Conservation (phyloP, 2,113 vertebrate species). For the Microcebus tavaratra region DNA sequence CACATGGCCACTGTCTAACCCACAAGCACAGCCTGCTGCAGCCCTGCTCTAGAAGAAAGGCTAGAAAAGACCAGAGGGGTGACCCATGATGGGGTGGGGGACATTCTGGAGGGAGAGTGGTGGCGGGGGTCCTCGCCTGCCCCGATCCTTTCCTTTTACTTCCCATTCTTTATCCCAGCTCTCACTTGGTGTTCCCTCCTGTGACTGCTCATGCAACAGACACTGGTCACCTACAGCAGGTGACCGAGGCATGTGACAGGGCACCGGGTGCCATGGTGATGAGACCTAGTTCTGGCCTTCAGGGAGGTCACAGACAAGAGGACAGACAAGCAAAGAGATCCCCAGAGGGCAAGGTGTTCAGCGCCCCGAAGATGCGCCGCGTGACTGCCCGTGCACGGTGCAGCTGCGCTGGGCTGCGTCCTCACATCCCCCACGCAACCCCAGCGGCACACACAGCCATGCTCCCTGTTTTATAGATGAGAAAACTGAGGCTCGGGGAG, state of each 20-base stretch:
- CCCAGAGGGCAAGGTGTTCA: not conserved
- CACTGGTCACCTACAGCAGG: not conserved
- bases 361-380: not conserved
- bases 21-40: not conserved
- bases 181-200: not conserved
- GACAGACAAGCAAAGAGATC: not conserved
- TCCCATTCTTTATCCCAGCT: not conserved
- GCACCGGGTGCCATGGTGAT: fast-evolving
- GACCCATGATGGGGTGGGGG: too few species aligned
- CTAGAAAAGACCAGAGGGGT: not conserved
- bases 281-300: not conserved
- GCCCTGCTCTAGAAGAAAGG: not conserved
- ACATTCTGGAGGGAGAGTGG: not conserved
- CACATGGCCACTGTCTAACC: not conserved
- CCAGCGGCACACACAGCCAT: not conserved
- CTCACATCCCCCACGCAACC: fast-evolving
- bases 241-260: not conserved
- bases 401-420: not conserved
- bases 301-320: not conserved
- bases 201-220: not conserved
- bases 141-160: not conserved
- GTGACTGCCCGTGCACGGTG: too few species aligned
- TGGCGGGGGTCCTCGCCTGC: not conserved
- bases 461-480: not conserved
- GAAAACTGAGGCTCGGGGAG: not conserved